phyloP scores from a whole-genome alignment of 2,797 vertebrate species.

The Pangasius krempfi region DNA sequence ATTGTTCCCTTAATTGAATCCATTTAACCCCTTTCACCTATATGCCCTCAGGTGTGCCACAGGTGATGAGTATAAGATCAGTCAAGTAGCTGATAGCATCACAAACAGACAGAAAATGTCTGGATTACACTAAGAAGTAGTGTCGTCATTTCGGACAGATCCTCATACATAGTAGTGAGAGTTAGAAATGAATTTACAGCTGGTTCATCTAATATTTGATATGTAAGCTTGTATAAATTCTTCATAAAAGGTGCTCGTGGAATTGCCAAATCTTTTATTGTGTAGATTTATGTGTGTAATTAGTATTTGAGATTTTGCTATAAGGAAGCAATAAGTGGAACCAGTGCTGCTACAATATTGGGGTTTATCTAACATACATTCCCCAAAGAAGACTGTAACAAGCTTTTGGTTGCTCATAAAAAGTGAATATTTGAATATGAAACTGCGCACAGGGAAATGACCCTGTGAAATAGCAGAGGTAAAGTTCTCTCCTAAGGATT shows the following conservation, averaged over 20 bases:
- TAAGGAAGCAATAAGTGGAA: slow-evolving; percentile 6
- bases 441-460: slow-evolving; percentile 60
- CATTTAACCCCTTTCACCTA: slow-evolving; percentile 67
- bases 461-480: slow-evolving; percentile 60
- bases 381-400: slow-evolving; percentile 58
- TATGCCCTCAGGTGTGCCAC: slow-evolving; percentile 70
- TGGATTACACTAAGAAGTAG: slow-evolving; percentile 39
- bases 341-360: slow-evolving; percentile 41
- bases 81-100: slow-evolving; percentile 46
- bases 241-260: not conserved
- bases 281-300: slow-evolving; percentile 26
- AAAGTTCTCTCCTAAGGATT: slow-evolving; percentile 59
- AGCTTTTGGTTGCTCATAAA: slow-evolving; percentile 62
- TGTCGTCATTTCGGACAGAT: slow-evolving; percentile 6
- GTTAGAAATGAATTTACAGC: slow-evolving; percentile 7
- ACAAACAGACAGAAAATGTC: slow-evolving; percentile 29
- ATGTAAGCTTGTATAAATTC: not conserved
- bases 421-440: slow-evolving; percentile 64
- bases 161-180: not conserved
- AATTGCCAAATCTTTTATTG: slow-evolving; percentile 2
- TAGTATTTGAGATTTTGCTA: slow-evolving; percentile 26
- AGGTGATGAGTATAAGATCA: slow-evolving; percentile 62
- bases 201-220: not conserved
- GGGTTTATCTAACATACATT: slow-evolving; percentile 54
- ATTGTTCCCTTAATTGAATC: slow-evolving; percentile 81